Conservation (phyloP, 1,140 invertebrate genomes). For the Cyclina sinensis region DNA sequence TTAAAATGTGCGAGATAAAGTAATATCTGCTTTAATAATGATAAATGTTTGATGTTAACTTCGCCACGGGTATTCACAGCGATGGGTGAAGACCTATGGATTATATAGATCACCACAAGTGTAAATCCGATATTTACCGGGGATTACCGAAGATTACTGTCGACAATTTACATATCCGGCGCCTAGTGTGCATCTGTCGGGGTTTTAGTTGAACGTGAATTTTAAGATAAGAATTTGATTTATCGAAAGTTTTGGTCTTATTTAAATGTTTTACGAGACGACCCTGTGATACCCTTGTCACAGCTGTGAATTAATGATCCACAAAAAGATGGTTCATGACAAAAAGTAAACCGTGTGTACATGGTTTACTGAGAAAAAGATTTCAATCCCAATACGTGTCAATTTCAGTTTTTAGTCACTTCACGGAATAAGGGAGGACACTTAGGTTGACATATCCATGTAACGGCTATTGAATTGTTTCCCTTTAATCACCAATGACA, state of each 20-base stretch:
- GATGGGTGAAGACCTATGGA: slow-evolving; percentile 6
- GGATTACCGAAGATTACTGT: slow-evolving; percentile 42
- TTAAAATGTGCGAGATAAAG: background rate
- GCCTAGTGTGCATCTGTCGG: background rate
- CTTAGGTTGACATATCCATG: no score
- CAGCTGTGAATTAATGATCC: no score
- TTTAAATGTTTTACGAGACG: no score
- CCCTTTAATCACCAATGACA: no score
- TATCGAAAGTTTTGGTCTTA: slow-evolving; percentile 12
- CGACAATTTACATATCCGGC: slow-evolving; percentile 1
- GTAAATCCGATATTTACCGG: slow-evolving; percentile 41
- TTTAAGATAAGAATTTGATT: slow-evolving; percentile 20
- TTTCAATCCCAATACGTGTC: no score
- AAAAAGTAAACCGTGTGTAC: no score
- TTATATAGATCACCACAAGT: slow-evolving; percentile 87
- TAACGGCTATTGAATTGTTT: no score
- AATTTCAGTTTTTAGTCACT: no score
- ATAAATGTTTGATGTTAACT: slow-evolving; percentile 54
- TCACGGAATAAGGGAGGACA: no score
- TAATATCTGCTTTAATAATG: slow-evolving; percentile 33
- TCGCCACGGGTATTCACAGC: slow-evolving; percentile 88
- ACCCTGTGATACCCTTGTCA: no score
- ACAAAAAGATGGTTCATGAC: no score
- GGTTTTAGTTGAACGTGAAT: background rate
- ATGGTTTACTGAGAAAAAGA: no score